Conservation (phyloP, 2,113 vertebrate species). For the Alosa alosa region DNA sequence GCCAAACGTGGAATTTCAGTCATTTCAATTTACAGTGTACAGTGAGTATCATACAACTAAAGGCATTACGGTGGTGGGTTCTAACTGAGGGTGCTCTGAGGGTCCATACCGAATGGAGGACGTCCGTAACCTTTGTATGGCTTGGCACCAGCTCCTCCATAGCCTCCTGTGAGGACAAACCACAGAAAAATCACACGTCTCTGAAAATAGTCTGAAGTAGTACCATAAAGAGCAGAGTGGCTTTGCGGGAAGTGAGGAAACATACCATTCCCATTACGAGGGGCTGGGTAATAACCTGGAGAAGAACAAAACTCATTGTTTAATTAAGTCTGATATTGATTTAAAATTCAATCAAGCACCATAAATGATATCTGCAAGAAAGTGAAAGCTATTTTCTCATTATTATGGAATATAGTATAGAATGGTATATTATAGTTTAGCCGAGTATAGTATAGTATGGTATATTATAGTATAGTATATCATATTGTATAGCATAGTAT, state of each 20-base stretch:
- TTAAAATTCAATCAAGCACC: not conserved
- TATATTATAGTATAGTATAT: too few relatives aligned
- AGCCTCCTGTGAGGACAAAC: constrained; percentile 45
- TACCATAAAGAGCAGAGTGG: not conserved
- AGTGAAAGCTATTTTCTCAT: not conserved
- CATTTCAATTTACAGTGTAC: too few relatives aligned
- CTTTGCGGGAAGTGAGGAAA: not conserved
- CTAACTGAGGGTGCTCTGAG: not conserved
- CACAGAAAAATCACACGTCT: not conserved
- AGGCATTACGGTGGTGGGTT: too few relatives aligned
- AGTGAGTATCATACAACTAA: too few relatives aligned
- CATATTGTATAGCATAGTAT: too few relatives aligned
- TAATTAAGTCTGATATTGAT: not conserved
- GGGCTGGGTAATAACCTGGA: not conserved
- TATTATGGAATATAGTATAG: too few relatives aligned
- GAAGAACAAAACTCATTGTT: not conserved
- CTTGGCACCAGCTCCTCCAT: constrained; percentile 46
- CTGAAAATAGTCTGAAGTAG: not conserved
- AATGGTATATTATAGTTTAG: too few relatives aligned
- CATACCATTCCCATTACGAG: not conserved
- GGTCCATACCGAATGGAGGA: constrained; percentile 54
- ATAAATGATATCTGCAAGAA: not conserved
- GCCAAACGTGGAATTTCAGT: too few relatives aligned
- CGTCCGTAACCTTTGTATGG: constrained; percentile 58
- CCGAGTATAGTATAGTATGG: too few relatives aligned